Conservation (phyloP, 2,113 vertebrate genomes). For the Mastomys natalensis region DNA sequence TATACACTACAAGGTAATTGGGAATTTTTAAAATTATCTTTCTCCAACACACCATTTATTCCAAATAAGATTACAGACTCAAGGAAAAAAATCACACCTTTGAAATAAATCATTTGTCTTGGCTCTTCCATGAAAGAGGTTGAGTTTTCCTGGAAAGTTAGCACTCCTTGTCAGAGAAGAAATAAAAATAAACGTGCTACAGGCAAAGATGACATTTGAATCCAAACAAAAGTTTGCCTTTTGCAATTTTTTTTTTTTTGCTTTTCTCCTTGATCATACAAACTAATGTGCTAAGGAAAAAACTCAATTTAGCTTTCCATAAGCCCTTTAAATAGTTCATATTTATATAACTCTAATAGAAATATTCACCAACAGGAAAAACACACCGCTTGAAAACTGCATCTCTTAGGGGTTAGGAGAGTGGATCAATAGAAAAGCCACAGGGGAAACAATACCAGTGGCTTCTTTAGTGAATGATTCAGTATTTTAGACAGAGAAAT, state of each 20-base stretch:
- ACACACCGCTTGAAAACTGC: conserved; percentile 41
- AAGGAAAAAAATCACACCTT: conserved; percentile 80
- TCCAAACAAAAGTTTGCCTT: conserved; percentile 82
- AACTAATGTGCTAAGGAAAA: conserved; percentile 69
- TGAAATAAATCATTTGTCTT: conserved; percentile 78
- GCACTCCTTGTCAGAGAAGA: conserved; percentile 76
- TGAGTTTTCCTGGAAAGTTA: conserved; percentile 81
- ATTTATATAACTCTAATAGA: background rate
- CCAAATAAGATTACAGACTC: conserved; percentile 76
- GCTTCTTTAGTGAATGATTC: conserved; percentile 44
- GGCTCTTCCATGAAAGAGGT: conserved; percentile 71
- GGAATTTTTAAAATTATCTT: background rate
- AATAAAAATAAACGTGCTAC: conserved; percentile 79
- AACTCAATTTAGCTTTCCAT: conserved; percentile 65
- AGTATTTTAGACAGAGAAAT: conserved; percentile 12
- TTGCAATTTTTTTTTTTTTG: conserved; percentile 57
- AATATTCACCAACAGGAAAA: conserved; percentile 53
- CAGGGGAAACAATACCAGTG: background rate
- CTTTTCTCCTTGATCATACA: conserved; percentile 20
- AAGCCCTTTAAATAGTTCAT: conserved; percentile 46
- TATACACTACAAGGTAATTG: background rate
- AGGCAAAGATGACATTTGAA: conserved; percentile 79
- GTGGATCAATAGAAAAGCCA: conserved; percentile 21
- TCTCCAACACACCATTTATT: conserved; percentile 44
- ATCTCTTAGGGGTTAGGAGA: background rate